Conservation (phyloP, 2,797 vertebrate species). For the Xenops minutus region DNA sequence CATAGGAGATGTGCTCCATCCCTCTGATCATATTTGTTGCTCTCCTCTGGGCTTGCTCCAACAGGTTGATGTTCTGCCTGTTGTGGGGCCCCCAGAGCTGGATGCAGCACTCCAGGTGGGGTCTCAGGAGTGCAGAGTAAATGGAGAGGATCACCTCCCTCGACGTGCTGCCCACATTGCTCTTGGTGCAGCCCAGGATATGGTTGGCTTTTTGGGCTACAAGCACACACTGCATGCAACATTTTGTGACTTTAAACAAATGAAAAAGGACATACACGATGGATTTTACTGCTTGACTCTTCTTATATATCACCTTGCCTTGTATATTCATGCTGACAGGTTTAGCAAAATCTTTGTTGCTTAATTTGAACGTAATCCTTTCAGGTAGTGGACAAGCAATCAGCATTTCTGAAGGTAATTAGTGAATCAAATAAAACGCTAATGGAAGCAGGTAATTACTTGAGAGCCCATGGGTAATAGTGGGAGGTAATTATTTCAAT, state of each 20-base stretch:
- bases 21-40: neutral
- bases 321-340: neutral
- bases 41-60: fast-evolving
- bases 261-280: neutral
- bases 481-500: slow-evolving; percentile 29
- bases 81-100: neutral
- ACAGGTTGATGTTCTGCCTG: neutral
- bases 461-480: slow-evolving; percentile 16
- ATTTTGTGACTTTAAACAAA: neutral
- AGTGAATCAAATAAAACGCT: slow-evolving; percentile 29
- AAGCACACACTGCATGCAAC: neutral
- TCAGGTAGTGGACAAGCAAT: slow-evolving; percentile 29
- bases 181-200: neutral
- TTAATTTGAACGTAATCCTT: slow-evolving; percentile 37
- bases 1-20: neutral
- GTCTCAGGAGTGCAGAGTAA: fast-evolving
- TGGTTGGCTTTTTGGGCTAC: neutral
- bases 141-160: neutral
- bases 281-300: neutral
- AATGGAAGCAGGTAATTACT: slow-evolving; percentile 36
- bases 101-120: neutral
- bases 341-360: neutral
- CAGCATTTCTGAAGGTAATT: slow-evolving; percentile 17
- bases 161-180: fast-evolving
- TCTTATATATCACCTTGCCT: neutral